Evolutionary conservation across 2,888 invertebrate genomes (phyloP), one percentile per base, ranked within the genome.

Genomic region (Eupithecia abbreviata): DNA sequence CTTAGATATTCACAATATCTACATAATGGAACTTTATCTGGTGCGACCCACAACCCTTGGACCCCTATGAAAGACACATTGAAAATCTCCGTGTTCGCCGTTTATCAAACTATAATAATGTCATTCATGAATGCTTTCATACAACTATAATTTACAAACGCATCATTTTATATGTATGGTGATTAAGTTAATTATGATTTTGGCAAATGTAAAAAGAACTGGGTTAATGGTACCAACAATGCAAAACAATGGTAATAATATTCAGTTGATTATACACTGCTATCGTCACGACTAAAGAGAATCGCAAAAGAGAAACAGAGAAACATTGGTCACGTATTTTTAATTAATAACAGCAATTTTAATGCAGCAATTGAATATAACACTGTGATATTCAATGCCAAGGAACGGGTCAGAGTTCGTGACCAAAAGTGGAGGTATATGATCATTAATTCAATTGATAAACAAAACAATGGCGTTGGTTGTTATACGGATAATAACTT

Each of bases 1-100:
- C 93, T 93, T 94, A 93, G 91, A 92, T 94, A 94, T 95, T 94
- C 94, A 95, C 94, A 95, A 93, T 94, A 94, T 94, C 94, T 94
- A 94, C 94, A 94, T 89, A 88, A 90, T 89, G 92, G 93, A 93
- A 92, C 95, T 93, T 92, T 91, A 93, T 94, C 94, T 93, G 94
- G 92, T 85, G 87, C 87, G 88, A 88, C 88, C 87, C 88, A 87
- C 85, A 79, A 89, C 88, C 87, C 86, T 90, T 92, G 92, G 91
- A 92, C 91, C 92, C 92, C 86, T 85, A 88, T 85, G 87, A 86
- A 87, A 87, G 85, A 89, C 84, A 87, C 83, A 82, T 83, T 82
- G 82, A 82, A 82, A 77, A 86, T 86, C 86, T 85, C 87, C 83
- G 83, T 86, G 89, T 91, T 91, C 90, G 89, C 92, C 90, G 90